Evolutionary conservation across 2,797 vertebrate species (phyloP).

Genomic region (Periparus ater): DNA sequence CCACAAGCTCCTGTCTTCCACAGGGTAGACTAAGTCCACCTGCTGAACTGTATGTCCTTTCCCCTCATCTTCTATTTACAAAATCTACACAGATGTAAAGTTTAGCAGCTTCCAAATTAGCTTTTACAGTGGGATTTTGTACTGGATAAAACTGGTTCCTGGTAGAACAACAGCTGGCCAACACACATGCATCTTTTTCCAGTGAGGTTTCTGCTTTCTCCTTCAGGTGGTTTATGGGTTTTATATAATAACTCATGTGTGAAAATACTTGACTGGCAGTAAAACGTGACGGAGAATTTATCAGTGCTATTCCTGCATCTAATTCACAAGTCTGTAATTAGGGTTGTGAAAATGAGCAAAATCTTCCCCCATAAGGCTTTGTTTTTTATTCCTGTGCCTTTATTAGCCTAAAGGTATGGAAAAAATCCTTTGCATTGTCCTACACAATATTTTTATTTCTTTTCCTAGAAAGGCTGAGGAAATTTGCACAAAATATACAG

Average conservation of each 20-base stretch:
- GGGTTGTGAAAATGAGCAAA: background rate
- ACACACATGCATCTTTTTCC: background rate
- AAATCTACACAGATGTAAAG: background rate
- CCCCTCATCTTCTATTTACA: background rate
- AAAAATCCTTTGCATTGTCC: background rate
- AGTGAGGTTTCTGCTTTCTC: background rate
- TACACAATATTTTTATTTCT: background rate
- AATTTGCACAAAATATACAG: background rate
- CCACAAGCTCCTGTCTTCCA: background rate
- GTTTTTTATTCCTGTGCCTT: background rate
- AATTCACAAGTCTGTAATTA: background rate
- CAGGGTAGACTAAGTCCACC: background rate
- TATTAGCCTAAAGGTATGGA: background rate
- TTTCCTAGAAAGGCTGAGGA: background rate
- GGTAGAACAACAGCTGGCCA: background rate
- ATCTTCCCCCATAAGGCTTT: background rate
- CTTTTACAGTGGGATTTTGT: background rate
- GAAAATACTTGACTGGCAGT: background rate
- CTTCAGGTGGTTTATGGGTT: background rate
- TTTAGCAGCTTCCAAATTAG: background rate
- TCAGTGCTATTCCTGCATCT: background rate
- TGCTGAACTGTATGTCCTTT: background rate
- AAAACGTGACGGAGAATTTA: accelerated
- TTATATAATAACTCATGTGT: background rate
- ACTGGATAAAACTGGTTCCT: background rate